Evolutionary conservation across 2,888 invertebrate species (phyloP).

Genomic region (Ramazzottius varieornatus): DNA sequence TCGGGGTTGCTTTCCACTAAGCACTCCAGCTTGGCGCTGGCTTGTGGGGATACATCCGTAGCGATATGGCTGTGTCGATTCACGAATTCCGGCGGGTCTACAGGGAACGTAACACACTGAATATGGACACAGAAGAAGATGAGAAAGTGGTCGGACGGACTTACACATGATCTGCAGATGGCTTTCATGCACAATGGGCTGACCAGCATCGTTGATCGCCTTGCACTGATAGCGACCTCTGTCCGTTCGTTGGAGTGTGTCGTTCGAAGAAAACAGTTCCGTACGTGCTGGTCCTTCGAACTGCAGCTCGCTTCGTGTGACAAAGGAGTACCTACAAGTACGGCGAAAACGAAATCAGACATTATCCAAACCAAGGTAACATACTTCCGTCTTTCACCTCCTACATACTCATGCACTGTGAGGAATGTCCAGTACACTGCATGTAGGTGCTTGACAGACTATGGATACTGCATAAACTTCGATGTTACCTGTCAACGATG

Average conservation of each 20-base stretch:
- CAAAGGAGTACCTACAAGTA: not conserved
- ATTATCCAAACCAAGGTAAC: too few relatives aligned
- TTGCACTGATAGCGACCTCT: not conserved
- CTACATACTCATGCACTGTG: too few relatives aligned
- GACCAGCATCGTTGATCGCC: not conserved
- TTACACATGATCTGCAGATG: not conserved
- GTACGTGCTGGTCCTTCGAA: not conserved
- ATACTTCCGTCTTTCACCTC: too few relatives aligned
- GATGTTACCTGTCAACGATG: not conserved
- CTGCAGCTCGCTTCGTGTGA: not conserved
- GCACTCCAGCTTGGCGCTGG: conserved; percentile 10
- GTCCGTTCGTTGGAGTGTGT: conserved; percentile 1
- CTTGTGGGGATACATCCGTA: not conserved
- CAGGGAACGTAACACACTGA: not conserved
- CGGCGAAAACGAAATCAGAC: too few relatives aligned
- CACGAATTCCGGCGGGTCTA: not conserved
- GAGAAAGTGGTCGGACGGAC: not conserved
- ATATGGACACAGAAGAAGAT: not conserved
- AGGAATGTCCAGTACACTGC: not conserved
- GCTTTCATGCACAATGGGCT: not conserved
- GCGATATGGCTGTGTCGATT: not conserved
- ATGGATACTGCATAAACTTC: not conserved
- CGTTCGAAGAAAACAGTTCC: not conserved
- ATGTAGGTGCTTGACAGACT: not conserved
- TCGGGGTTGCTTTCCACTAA: conserved; percentile 14